Conservation (phyloP, 2,888 invertebrate species). For the Pyrrhia umbra region DNA sequence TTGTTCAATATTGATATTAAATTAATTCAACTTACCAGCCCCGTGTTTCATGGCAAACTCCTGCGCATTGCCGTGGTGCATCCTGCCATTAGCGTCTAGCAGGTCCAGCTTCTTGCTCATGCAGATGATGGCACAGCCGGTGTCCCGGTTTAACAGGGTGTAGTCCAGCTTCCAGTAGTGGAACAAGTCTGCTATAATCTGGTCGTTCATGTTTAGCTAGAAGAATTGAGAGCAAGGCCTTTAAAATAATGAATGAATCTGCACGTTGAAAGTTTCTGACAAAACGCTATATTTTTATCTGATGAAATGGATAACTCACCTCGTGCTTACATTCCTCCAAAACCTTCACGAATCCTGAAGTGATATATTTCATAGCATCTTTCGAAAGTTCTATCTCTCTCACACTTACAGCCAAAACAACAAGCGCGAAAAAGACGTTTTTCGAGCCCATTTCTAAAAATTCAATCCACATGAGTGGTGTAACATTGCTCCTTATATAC, state of each 20-base stretch:
- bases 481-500: constrained; percentile 48
- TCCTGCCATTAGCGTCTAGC: constrained; percentile 67
- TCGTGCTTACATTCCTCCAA: constrained; percentile 77
- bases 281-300: not conserved
- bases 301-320: constrained; percentile 59
- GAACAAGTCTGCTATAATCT: constrained; percentile 75
- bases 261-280: not conserved
- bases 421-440: constrained; percentile 33
- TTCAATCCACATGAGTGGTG: not conserved
- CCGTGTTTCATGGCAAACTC: constrained; percentile 75
- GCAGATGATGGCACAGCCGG: constrained; percentile 77
- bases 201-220: constrained; percentile 73
- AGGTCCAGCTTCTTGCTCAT: constrained; percentile 77
- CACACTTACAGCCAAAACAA: constrained; percentile 55
- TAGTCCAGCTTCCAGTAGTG: constrained; percentile 81
- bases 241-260: not conserved
- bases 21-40: constrained; percentile 66
- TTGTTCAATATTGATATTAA: too few relatives aligned
- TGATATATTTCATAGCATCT: constrained; percentile 74
- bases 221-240: constrained; percentile 31
- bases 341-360: constrained; percentile 75
- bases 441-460: constrained; percentile 36
- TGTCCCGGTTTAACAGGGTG: constrained; percentile 70
- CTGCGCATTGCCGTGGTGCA: constrained; percentile 75
- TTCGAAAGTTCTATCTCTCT: constrained; percentile 61